Evolutionary conservation across 1,140 invertebrate species (phyloP).

Genomic region (Drosophila mojavensis): DNA sequence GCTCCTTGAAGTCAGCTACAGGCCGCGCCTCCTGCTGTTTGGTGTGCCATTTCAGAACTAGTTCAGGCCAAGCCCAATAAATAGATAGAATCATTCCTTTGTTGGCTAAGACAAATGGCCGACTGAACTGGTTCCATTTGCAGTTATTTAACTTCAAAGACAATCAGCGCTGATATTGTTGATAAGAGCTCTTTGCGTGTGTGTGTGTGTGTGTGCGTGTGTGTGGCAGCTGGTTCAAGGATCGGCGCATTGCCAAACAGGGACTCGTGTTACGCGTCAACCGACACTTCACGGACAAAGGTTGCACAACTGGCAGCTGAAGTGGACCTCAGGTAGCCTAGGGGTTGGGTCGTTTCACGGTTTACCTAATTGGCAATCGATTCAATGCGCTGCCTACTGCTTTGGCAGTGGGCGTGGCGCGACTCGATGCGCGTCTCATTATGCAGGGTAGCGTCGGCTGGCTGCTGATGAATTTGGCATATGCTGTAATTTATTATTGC

Average conservation of each 20-base stretch:
- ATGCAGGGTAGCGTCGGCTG: slow-evolving; percentile 1
- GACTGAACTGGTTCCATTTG: slow-evolving; percentile 1
- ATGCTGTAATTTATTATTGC: slow-evolving; percentile 54
- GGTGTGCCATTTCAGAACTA: slow-evolving; percentile 3
- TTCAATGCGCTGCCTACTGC: slow-evolving; percentile 36
- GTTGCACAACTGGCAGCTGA: neutral
- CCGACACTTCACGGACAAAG: slow-evolving; percentile 39
- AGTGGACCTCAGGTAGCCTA: slow-evolving; percentile 48
- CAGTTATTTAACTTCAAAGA: slow-evolving; percentile 13
- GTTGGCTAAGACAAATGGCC: neutral
- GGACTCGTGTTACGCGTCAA: slow-evolving; percentile 73
- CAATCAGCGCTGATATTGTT: slow-evolving; percentile 42
- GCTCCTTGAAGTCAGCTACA: slow-evolving; percentile 16
- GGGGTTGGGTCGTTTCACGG: slow-evolving; percentile 40
- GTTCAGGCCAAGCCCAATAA: neutral
- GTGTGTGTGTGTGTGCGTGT: slow-evolving; percentile 2
- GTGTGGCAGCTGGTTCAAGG: slow-evolving; percentile 29
- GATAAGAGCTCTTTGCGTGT: slow-evolving; percentile 39
- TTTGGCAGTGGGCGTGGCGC: slow-evolving; percentile 37
- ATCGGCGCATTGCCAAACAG: slow-evolving; percentile 29
- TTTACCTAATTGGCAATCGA: slow-evolving; percentile 67
- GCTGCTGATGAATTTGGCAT: slow-evolving; percentile 56
- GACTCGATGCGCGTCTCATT: slow-evolving; percentile 25
- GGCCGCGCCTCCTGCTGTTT: slow-evolving; percentile 12
- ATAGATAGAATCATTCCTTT: neutral